Conservation (phyloP, 2,113 vertebrate genomes). For the Aphelocoma coerulescens region DNA sequence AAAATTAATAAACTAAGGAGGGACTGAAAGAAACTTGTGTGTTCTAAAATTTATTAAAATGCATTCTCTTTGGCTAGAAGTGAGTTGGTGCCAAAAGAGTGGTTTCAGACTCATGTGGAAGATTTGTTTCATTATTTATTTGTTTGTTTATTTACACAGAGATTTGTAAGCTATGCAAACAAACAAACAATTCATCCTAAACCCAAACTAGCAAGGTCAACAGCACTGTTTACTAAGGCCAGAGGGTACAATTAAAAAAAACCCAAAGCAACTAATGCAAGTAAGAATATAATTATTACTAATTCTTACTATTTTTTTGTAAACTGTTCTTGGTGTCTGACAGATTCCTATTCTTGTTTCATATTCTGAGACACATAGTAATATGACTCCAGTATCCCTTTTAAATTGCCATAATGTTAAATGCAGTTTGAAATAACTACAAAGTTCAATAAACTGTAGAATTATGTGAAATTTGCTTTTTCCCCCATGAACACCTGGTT, state of each 20-base stretch:
- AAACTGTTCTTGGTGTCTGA: not conserved
- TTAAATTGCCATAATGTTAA: not conserved
- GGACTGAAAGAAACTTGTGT: not conserved
- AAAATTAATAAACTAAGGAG: not conserved
- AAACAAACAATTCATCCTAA: not conserved
- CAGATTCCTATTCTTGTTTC: not conserved
- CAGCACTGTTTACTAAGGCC: not conserved
- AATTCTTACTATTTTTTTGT: not conserved
- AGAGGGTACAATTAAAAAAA: not conserved
- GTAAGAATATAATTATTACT: not conserved
- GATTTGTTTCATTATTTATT: not conserved
- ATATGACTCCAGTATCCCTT: not conserved
- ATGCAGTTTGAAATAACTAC: not conserved
- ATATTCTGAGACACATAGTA: not conserved
- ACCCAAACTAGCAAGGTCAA: not conserved
- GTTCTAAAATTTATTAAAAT: conserved; percentile 1
- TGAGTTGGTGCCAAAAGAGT: not conserved
- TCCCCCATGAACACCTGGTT: not conserved
- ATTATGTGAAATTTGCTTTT: not conserved
- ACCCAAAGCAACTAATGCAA: not conserved
- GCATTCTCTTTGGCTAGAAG: not conserved
- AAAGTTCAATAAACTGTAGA: not conserved
- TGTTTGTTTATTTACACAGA: too few species aligned
- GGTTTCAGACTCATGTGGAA: not conserved
- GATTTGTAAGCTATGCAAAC: too few species aligned